Evolutionary conservation across 2,888 invertebrate genomes (phyloP).

Genomic region (Ectemnius lituratus): DNA sequence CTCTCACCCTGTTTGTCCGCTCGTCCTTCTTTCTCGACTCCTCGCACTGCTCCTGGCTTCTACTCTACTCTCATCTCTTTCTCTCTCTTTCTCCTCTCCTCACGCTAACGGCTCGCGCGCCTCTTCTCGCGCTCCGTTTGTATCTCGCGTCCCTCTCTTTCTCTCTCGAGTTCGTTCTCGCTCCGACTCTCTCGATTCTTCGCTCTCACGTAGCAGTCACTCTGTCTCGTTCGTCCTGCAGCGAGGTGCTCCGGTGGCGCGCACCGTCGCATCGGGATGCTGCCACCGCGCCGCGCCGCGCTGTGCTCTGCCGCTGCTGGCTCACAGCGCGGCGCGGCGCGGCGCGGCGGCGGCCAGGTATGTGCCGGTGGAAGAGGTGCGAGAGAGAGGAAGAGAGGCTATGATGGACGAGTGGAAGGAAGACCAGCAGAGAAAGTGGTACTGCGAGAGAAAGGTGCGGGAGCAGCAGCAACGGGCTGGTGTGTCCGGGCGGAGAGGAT

Average conservation of each 20-base stretch:
- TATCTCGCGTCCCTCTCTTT: conserved; percentile 70
- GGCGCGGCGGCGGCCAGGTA: no score
- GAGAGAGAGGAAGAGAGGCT: conserved; percentile 17
- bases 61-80: conserved; percentile 47
- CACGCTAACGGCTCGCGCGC: conserved; percentile 57
- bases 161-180: conserved; percentile 51
- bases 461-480: conserved; percentile 17
- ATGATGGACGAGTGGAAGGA: conserved; percentile 23
- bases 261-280: conserved; percentile 43
- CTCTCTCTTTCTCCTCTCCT: conserved; percentile 58
- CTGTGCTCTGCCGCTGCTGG: no score
- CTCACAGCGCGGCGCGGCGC: no score
- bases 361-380: not conserved
- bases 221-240: conserved; percentile 25
- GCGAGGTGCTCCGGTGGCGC: conserved; percentile 12
- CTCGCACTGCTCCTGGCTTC: conserved; percentile 64
- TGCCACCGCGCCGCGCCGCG: conserved; percentile 33
- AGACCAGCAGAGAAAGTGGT: conserved; percentile 25
- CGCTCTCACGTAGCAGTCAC: conserved; percentile 2
- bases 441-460: conserved; percentile 21
- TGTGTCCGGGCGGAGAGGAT: conserved; percentile 30
- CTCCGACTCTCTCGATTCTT: conserved; percentile 28
- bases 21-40: conserved; percentile 35
- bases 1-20: conserved; percentile 56
- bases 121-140: conserved; percentile 70